Base-by-base conservation (phyloP, 2,888 invertebrate species). In the Acrobasis repandana region DNA sequence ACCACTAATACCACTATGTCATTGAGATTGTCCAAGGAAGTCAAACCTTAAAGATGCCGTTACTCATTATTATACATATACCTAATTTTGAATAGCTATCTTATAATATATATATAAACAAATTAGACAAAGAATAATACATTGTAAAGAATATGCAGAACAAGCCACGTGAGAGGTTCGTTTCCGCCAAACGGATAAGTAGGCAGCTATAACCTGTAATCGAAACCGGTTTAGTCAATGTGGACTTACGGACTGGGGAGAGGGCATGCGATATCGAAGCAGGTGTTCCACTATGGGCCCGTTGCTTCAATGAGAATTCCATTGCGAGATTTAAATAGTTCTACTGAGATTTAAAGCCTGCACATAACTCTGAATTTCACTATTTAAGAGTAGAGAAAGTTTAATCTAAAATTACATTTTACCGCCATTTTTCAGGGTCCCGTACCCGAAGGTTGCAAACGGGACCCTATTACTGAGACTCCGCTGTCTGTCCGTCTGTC, bases 111-210 rank as follows among this genome's bases (percentile, higher is more conserved):
- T 8, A 28, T 28, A 2, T 6, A 4, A 28, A 28, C 36, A 16
- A 38, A 36, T 56, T 51, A 33, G 50, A 62, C 61, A 60, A 61
- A 56, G 61, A 61, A 20, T 49, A 66, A 60, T 68, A 72, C 65
- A 70, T 68, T 73, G 72, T 74, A 67, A 73, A 69, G 73, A 79
- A 79, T 82, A 85, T 86, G 83, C 83, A 83, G 76, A 79, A 79
- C 77, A 74, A 78, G 74, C 73, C 75, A 82, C 77, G 79, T 77
- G 79, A 79, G 78, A 85, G 82, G 83, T 87, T 85, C 82, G 87
- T 90, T 91, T 90, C 90, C 91, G 91, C 89, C 88, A 88, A 88
- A 90, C 85, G 85, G 82, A 88, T 86, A 88, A 86, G 88, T 87
- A 84, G 85, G 87, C 80, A 84, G 87, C 81, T 84, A 90, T 88